Conservation (phyloP, 2,888 invertebrate genomes). For the Pardosa pseudoannulata region DNA sequence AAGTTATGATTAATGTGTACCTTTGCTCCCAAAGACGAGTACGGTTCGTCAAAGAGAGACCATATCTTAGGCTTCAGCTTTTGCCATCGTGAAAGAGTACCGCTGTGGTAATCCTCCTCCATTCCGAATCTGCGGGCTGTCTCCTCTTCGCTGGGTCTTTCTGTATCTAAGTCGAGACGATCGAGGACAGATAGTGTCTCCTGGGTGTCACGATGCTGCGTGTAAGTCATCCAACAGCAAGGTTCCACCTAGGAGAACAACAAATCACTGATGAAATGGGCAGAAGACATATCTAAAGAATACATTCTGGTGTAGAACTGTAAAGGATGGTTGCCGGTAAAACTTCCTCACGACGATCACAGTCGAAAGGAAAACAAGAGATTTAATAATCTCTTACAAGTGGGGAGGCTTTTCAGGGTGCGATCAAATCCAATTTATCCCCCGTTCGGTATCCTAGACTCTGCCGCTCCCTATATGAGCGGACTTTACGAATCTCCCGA, state of each 20-base stretch:
- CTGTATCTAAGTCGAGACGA: conserved; percentile 97
- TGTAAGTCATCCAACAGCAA: conserved; percentile 99
- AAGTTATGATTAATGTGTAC: no score
- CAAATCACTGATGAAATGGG: no score
- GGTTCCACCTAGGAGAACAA: conserved; percentile 86
- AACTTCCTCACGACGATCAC: no score
- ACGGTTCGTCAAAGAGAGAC: conserved; percentile 99
- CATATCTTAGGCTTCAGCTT: conserved; percentile 97
- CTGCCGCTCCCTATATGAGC: no score
- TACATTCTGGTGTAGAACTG: neutral
- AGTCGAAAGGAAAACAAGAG: no score
- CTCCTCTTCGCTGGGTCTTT: conserved; percentile 96
- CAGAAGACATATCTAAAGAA: neutral
- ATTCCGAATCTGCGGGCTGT: conserved; percentile 97
- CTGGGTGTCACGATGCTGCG: conserved; percentile 97
- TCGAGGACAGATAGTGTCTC: conserved; percentile 98
- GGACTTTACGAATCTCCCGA: no score
- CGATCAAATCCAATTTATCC: no score
- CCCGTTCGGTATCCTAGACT: no score
- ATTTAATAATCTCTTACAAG: no score
- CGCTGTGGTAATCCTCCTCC: conserved; percentile 94
- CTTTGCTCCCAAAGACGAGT: conserved; percentile 85
- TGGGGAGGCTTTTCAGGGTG: no score
- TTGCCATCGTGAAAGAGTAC: conserved; percentile 97
- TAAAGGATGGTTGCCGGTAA: no score